phyloP scores from a whole-genome alignment of 2,888 invertebrate species.

The Actias luna region DNA sequence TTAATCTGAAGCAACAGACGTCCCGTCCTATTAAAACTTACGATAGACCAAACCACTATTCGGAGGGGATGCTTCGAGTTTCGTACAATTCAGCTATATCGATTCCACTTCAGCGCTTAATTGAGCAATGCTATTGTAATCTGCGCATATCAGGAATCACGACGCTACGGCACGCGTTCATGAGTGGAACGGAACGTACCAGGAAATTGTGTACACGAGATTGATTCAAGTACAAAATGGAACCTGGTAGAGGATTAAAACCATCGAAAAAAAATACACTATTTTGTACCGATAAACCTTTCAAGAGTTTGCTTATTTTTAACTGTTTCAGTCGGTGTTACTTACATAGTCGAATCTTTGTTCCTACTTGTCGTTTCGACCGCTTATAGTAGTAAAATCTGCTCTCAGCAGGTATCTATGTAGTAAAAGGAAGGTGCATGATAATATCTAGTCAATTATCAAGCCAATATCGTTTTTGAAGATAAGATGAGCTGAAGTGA shows the following conservation, averaged over 20 bases:
- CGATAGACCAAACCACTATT: not conserved
- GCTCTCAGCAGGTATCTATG: too few species aligned
- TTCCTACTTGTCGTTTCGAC: too few species aligned
- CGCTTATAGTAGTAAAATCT: too few species aligned
- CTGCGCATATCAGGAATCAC: not conserved
- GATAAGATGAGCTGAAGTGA: too few species aligned
- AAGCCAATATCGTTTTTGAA: too few species aligned
- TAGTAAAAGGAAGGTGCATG: too few species aligned
- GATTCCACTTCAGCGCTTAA: not conserved
- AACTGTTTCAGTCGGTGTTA: too few species aligned
- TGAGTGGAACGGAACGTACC: not conserved
- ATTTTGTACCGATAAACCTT: not conserved
- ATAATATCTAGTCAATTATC: too few species aligned
- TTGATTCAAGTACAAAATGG: not conserved
- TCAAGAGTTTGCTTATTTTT: too few species aligned
- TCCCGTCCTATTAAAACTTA: constrained; percentile 14
- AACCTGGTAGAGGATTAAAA: not conserved
- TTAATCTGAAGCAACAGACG: not conserved
- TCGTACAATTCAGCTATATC: not conserved
- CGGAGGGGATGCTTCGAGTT: not conserved
- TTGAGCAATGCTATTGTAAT: not conserved
- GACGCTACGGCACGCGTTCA: not conserved
- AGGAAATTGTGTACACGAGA: not conserved
- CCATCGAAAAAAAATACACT: not conserved
- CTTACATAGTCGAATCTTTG: too few species aligned